These are phyloP conservation scores for Sternotherus odoratus DNA, from an alignment of 2,797 vertebrate genomes.

Conservation along the genomic window DNA sequence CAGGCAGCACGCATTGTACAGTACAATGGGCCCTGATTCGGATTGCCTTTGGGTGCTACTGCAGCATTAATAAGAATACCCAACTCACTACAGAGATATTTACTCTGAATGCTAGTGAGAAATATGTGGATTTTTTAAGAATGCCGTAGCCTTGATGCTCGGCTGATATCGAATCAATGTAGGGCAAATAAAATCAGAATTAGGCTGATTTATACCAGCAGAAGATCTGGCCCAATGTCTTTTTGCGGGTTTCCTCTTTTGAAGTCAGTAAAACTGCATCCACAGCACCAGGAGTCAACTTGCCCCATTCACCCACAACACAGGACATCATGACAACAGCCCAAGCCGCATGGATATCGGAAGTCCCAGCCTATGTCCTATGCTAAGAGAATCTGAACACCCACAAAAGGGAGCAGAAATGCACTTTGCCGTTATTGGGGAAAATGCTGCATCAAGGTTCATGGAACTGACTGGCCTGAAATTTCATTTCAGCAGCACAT, in stretches of 20 bases:
- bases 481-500: not conserved
- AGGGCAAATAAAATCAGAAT: not conserved
- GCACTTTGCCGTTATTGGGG: rapidly evolving
- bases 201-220: not conserved
- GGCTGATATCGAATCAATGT: not conserved
- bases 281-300: not conserved
- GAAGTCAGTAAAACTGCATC: too few relatives aligned
- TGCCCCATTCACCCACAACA: not conserved
- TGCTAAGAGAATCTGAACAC: not conserved
- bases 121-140: not conserved
- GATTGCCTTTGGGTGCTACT: not conserved
- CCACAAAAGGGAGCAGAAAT: not conserved
- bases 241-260: not conserved
- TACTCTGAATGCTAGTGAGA: not conserved
- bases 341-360: rapidly evolving
- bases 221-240: not conserved
- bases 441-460: not conserved
- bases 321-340: too few relatives aligned
- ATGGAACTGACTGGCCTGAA: rapidly evolving
- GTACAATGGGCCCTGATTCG: not conserved
- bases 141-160: not conserved
- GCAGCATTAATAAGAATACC: not conserved
- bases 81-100: not conserved
- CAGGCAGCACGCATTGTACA: not conserved
- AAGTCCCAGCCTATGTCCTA: not conserved